phyloP scores from a whole-genome alignment of 30 jellyfish, hydroid and myxozoan genomes.

The Chrysaora quinquecirrha region DNA sequence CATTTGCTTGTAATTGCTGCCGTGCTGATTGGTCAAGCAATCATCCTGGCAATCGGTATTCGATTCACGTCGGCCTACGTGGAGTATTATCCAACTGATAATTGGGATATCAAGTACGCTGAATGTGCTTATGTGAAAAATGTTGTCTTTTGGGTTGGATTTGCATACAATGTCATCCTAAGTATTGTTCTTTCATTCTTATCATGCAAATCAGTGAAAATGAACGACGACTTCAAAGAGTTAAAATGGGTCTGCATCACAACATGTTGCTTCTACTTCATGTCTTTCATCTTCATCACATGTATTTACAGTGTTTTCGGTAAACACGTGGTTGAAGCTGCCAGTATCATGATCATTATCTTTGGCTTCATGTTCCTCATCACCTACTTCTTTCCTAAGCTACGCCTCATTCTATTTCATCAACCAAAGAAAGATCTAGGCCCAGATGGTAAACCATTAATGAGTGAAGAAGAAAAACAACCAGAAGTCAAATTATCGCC shows the following conservation, averaged over 20 bases:
- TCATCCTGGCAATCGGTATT: slow-evolving; percentile 64
- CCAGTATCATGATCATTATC: slow-evolving; percentile 73
- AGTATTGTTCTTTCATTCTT: slow-evolving; percentile 67
- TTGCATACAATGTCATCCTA: slow-evolving; percentile 71
- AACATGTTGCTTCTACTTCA: slow-evolving; percentile 71
- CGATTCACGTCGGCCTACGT: slow-evolving; percentile 29
- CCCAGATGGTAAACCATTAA: slow-evolving; percentile 62
- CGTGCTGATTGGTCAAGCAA: slow-evolving; percentile 52
- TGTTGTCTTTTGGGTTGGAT: slow-evolving; percentile 81
- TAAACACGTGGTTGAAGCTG: slow-evolving; percentile 76
- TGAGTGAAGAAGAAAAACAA: slow-evolving; percentile 35
- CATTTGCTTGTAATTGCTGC: slow-evolving; percentile 52
- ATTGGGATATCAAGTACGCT: slow-evolving; percentile 81
- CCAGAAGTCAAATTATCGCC: not conserved
- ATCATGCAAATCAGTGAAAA: slow-evolving; percentile 72
- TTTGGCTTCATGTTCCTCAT: slow-evolving; percentile 68
- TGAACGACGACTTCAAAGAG: slow-evolving; percentile 80
- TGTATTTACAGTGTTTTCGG: slow-evolving; percentile 66
- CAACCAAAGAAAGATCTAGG: slow-evolving; percentile 57
- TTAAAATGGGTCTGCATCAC: slow-evolving; percentile 77
- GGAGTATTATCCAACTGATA: slow-evolving; percentile 54
- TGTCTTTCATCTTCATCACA: slow-evolving; percentile 54
- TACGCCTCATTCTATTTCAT: slow-evolving; percentile 63
- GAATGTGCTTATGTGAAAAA: slow-evolving; percentile 82
- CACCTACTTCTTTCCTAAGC: slow-evolving; percentile 76